Base-by-base conservation (phyloP, 37 sponge, comb jelly and placozoan genomes). In the Cliona cf. orientalis region DNA sequence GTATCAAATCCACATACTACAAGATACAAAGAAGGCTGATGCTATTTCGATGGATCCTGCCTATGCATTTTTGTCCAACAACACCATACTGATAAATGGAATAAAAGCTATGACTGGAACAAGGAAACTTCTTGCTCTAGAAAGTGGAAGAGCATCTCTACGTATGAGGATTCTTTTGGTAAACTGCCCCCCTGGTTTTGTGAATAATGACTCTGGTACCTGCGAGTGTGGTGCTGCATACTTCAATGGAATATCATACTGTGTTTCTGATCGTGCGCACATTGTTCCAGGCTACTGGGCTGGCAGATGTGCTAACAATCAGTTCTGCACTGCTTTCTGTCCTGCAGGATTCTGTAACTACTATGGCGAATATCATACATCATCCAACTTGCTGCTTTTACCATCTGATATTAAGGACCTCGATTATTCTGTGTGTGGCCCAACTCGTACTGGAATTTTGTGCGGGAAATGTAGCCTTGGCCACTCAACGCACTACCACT, bases 391-490 rank as follows among this genome's bases (percentile, higher is more conserved):
- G 23, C 80, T 46, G 4, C 34, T 32, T 2, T 66, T 69, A 31
- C 66, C 76, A 26, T 23, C 40, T 4, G 1, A 19, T 4, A 12
- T 39, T 43, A 32, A 41, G 5, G 43, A 70, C 0, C 65, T 86
- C 6, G 72, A 78, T 7, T 14, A 62, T 5, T 37, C n/a, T 32
- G 33, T 86, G 11, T 86, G 86, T 71, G 71, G 46, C 1, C 23
- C 46, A 6, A 70, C 29, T 7, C 46, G 86, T 64, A 31, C 42
- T 31, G 86, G 86, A 25, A 22, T 58, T 4, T 3, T 86, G 31
- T 86, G 86, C 58, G 79, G 86, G 0, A 43, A 42, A 4, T 86
- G 86, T 58, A 28, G 65, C 25, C 11, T 23, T 23, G 69, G 69
- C 33, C 23, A 58, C 33, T 69, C 86, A n/a, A 71, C 57, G 3